Base-by-base conservation (phyloP, 2,888 invertebrate species). In the Yponomeuta evonymella region DNA sequence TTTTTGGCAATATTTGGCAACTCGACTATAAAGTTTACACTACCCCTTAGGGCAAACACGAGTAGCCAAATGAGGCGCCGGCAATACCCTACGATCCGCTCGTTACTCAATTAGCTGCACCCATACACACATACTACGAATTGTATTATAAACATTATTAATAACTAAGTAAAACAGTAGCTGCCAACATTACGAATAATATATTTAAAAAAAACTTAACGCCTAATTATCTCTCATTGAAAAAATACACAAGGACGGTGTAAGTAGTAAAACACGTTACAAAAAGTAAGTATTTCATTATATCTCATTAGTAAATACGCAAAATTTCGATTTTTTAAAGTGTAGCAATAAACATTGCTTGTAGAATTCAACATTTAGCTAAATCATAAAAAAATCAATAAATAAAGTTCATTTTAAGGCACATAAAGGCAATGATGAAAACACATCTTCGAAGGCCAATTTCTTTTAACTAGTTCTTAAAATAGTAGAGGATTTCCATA, bases 231-330 rank as follows among this genome's bases (percentile, higher is more conserved):
- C 91, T 91, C 90, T 72, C 58, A 67, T 65, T 70, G 67, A 89
- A 87, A 89, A 89, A 89, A 89, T 90, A 88, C 87, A 88, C 89
- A 89, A 90, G 92, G 92, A 92, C 92, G 92, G 91, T 90, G 90
- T 90, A 89, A 89, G 86, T 88, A 87, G 88, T 87, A 88, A 87
- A 86, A 85, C 85, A 85, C 82, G 79, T 83, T 79, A 83, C 83
- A 84, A 86, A 84, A 86, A 86, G 80, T 81, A 82, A 81, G 84
- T 81, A 88, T 84, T 88, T 88, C 82, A 84, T 85, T 81, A 83
- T 82, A 76, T 81, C 79, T 83, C 83, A 83, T 82, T 81, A 71
- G 67, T 33, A 23, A 71, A 58, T 71, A 67, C 68, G 43, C 51
- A 83, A 79, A 82, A 85, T 82, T 80, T 82, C 80, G 82, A 85